These are phyloP conservation scores for Hippasteria phrygiana DNA, from an alignment of 53 echinoderm and acorn worm genomes.

Conservation along the genomic window DNA sequence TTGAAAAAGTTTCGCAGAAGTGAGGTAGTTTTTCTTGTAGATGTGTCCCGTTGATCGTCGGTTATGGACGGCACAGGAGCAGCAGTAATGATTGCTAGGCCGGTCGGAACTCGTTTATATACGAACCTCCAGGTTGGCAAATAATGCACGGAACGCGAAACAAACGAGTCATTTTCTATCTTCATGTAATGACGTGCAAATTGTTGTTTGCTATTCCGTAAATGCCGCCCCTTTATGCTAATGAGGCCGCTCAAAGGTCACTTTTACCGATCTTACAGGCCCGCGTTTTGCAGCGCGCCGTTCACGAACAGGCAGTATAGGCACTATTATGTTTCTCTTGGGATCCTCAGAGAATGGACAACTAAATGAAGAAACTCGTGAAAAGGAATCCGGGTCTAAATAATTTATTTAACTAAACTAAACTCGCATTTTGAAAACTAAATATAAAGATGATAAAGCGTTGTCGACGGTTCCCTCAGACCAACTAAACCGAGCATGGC, in stretches of 20 bases:
- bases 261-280: background rate
- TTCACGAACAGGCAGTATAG: background rate
- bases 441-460: no score
- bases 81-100: background rate
- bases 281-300: background rate
- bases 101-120: background rate
- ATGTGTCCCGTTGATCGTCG: background rate
- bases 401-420: no score
- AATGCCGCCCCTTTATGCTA: conserved; percentile 7
- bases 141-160: background rate
- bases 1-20: no score
- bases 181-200: background rate
- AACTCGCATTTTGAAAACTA: no score
- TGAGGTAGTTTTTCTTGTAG: background rate
- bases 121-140: background rate
- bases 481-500: no score
- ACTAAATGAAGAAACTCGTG: no score
- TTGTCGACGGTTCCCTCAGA: no score
- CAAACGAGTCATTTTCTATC: background rate
- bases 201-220: background rate
- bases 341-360: background rate
- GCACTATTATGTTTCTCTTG: background rate
- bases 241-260: background rate
- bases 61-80: background rate
- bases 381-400: no score